A percentile compares a stretch with the other conserved stretches of the same genome.
Conservation (phyloP, 2,797 vertebrate species). For the Chaunax sp. region DNA sequence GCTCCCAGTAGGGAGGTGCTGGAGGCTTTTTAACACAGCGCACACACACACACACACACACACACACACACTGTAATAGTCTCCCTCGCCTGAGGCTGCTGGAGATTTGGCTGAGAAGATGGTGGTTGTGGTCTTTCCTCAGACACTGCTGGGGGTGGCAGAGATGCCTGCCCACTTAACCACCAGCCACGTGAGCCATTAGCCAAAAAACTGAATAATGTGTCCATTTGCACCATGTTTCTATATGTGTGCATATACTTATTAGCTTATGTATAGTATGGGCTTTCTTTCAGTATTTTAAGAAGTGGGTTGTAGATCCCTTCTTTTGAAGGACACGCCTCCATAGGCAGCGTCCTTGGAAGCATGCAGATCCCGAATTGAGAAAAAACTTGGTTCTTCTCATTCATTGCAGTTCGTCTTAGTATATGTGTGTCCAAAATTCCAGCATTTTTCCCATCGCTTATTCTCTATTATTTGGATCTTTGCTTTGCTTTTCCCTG, state of each 20-base stretch:
- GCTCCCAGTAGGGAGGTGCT: conserved; percentile 39
- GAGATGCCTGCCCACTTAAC: conserved; percentile 55
- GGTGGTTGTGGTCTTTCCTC: conserved; percentile 59
- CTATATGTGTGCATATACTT: not conserved
- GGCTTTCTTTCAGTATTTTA: not conserved
- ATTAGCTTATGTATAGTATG: conserved; percentile 3
- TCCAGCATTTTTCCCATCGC: too few species aligned
- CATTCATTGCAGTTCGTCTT: too few species aligned
- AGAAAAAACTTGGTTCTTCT: too few species aligned
- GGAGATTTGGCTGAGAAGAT: conserved; percentile 54
- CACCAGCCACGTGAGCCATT: conserved; percentile 49
- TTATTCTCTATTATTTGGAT: too few species aligned
- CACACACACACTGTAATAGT: conserved; percentile 1
- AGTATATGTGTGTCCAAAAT: too few species aligned
- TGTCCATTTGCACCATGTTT: conserved; percentile 33
- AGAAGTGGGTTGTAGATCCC: not conserved
- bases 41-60: conserved; percentile 10
- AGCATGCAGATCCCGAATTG: too few species aligned
- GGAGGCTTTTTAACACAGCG: conserved; percentile 23
- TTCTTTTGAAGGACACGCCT: too few species aligned
- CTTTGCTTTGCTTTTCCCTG: too few species aligned
- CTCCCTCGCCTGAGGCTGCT: conserved; percentile 40
- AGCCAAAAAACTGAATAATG: conserved; percentile 38
- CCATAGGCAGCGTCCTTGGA: too few species aligned
- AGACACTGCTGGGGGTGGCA: conserved; percentile 65